These are phyloP conservation scores for Notospermus geniculatus DNA, from an alignment of 1,140 invertebrate genomes.

Conservation along the genomic window DNA sequence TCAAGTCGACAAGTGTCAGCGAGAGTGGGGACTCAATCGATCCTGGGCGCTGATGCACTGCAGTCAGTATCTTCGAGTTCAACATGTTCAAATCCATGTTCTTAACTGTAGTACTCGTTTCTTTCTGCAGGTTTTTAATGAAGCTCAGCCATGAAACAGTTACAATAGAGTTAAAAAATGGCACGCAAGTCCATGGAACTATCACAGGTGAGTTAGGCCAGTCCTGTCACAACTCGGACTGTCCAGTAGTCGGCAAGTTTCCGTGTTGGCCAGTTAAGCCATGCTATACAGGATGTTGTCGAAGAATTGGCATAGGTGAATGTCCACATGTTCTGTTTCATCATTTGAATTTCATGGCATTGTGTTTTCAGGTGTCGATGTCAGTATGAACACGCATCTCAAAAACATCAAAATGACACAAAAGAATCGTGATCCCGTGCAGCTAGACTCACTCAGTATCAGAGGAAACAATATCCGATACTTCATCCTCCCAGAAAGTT, in stretches of 20 bases:
- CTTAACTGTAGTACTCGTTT: constrained; percentile 12
- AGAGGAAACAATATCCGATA: constrained; percentile 97
- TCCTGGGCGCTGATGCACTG: too few relatives aligned
- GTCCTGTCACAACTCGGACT: background rate
- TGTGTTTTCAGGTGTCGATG: constrained; percentile 79
- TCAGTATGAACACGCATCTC: constrained; percentile 99
- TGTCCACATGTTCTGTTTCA: too few relatives aligned
- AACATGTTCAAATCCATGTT: too few relatives aligned
- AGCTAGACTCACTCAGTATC: constrained; percentile 91
- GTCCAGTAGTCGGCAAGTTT: background rate
- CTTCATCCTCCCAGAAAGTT: constrained; percentile 90
- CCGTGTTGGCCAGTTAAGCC: background rate
- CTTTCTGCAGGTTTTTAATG: constrained; percentile 85
- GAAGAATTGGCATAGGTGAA: too few relatives aligned
- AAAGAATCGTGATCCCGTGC: constrained; percentile 91
- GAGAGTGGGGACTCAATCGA: too few relatives aligned
- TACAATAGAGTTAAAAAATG: constrained; percentile 98
- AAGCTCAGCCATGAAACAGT: constrained; percentile 99
- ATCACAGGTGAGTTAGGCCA: constrained; percentile 70
- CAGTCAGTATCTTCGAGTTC: too few relatives aligned
- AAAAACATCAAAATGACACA: constrained; percentile 98
- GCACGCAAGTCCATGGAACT: constrained; percentile 95
- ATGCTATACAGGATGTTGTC: too few relatives aligned
- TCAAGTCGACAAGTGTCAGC: too few relatives aligned
- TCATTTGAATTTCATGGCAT: background rate